Conservation (phyloP, 2,888 invertebrate species). For the Papilio demoleus region DNA sequence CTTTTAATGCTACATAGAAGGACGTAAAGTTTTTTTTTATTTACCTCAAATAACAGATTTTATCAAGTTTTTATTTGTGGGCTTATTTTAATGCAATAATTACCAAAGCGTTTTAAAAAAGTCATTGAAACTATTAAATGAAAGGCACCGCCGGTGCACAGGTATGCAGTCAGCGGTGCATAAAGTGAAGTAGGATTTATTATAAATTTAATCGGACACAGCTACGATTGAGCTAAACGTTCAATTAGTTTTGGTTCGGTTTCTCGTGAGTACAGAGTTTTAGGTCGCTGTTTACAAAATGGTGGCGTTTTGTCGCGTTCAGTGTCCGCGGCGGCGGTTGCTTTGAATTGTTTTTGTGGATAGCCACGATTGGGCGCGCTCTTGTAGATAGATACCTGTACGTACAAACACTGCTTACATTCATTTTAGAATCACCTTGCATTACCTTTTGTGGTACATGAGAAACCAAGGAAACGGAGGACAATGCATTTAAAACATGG, state of each 20-base stretch:
- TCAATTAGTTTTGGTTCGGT: slow-evolving; percentile 66
- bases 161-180: slow-evolving; percentile 22
- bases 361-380: slow-evolving; percentile 66
- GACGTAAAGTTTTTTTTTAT: not conserved
- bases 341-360: slow-evolving; percentile 78
- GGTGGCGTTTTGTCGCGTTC: slow-evolving; percentile 78
- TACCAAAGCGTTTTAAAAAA: not conserved
- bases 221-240: slow-evolving; percentile 52
- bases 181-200: slow-evolving; percentile 31
- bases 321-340: slow-evolving; percentile 55
- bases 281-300: slow-evolving; percentile 73
- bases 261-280: slow-evolving; percentile 64
- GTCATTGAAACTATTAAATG: slow-evolving; percentile 15
- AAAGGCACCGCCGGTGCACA: slow-evolving; percentile 5
- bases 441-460: not conserved
- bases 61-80: no score
- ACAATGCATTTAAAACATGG: not conserved
- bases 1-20: not conserved
- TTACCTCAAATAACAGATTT: not conserved
- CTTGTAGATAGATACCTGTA: slow-evolving; percentile 19
- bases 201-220: slow-evolving; percentile 37
- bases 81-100: not conserved
- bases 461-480: not conserved
- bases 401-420: slow-evolving; percentile 38
- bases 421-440: not conserved